A percentile compares a stretch with the other conserved stretches of the same genome.
Conservation (phyloP, 2,888 invertebrate genomes). For the Hemistola chrysoprasaria region DNA sequence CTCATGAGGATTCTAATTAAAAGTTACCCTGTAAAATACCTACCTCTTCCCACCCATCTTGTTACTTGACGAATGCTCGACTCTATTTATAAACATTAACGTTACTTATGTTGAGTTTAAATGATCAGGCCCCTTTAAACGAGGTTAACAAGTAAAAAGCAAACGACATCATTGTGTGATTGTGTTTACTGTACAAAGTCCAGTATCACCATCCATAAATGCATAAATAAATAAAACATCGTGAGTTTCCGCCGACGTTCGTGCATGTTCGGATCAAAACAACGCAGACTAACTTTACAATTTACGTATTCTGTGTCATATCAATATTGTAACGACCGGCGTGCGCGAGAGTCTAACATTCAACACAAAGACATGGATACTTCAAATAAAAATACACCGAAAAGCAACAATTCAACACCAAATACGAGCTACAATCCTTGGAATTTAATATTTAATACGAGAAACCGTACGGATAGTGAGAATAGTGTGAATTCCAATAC, state of each 20-base stretch:
- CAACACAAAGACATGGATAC: slow-evolving; percentile 53
- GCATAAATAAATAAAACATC: slow-evolving; percentile 56
- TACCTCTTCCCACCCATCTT: no score
- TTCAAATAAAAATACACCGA: slow-evolving; percentile 49
- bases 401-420: slow-evolving; percentile 47
- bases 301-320: slow-evolving; percentile 37
- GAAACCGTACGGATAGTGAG: slow-evolving; percentile 70
- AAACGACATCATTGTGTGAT: slow-evolving; percentile 35
- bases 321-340: slow-evolving; percentile 54
- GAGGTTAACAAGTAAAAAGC: slow-evolving; percentile 27
- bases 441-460: slow-evolving; percentile 66
- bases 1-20: no score
- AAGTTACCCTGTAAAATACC: no score
- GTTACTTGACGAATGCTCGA: no score
- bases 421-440: slow-evolving; percentile 61
- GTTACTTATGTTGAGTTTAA: not conserved
- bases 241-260: slow-evolving; percentile 59
- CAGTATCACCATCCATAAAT: slow-evolving; percentile 31
- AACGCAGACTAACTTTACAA: slow-evolving; percentile 39
- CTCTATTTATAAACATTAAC: slow-evolving; percentile 6
- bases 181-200: slow-evolving; percentile 51
- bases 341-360: slow-evolving; percentile 44
- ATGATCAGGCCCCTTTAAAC: slow-evolving; percentile 1
- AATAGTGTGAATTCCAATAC: slow-evolving; percentile 61
- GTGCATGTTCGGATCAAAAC: slow-evolving; percentile 66